Base-by-base conservation (phyloP, 2,113 vertebrate species). In the Terrapene triunguis region DNA sequence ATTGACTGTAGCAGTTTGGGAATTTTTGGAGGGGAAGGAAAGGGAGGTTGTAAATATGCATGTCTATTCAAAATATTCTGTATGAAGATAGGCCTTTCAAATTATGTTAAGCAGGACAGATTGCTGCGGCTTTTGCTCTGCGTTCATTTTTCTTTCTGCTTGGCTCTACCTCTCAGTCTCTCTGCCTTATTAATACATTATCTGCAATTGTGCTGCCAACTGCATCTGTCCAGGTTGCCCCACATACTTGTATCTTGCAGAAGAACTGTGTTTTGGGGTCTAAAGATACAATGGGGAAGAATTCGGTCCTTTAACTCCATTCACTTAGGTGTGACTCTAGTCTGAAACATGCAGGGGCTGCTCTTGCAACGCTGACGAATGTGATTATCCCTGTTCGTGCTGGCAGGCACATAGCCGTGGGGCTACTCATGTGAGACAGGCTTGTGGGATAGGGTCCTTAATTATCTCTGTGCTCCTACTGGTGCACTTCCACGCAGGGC, bases 41-140 rank as follows among this genome's bases (percentile, higher is more conserved):
- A 84, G 10, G n/a, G 55, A 93, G 78, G 72, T 29, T 81, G 42
- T 27, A 47, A 93, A 24, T 44, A 55, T 78, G n/a, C 24, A 1
- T 42, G 19, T 78, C 85, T 92, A 88, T 50, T 53, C 82, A 86
- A 95, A 82, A 5, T 47, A 22, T 55, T 38, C 76, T 93, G 69
- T 25, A 5, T 92, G 82, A 89, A 89, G 51, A 25, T 2, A 55
- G 42, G 9, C 25, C 27, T 95, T 50, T 88, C 78, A 89, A 47
- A 87, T 96, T 84, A 84, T 48, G 35, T 84, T 72, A 80, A 89
- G 69, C 78, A 90, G 92, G 48, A 78, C 87, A 51, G 44, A 48
- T 47, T 92, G 29, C 53, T 72, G 16, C 84, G 51, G 48, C 93
- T 62, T 95, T 91, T 94, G 76, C 51, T 90, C 57, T 74, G 42